Conservation (phyloP, 2,113 vertebrate genomes). For the Bubo scandiacus region DNA sequence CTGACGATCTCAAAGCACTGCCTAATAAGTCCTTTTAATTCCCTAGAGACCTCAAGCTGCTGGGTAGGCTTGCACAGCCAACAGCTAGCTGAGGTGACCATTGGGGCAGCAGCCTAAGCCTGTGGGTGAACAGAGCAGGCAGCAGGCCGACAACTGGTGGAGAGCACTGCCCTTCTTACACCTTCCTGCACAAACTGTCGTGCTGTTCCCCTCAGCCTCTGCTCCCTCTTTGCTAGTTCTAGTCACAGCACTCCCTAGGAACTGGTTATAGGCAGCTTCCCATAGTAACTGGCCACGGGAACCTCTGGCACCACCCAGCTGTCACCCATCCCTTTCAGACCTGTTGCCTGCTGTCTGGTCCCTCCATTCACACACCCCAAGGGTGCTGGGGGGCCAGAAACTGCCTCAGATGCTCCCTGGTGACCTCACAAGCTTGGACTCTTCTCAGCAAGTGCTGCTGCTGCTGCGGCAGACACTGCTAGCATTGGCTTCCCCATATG, state of each 20-base stretch:
- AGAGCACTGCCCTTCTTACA: neutral
- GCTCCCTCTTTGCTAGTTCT: neutral
- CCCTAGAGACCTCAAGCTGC: neutral
- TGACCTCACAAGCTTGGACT: neutral
- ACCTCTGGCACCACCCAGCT: rapidly evolving
- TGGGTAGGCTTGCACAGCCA: neutral
- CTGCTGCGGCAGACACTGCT: neutral
- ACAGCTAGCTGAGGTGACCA: neutral
- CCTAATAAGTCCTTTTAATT: neutral
- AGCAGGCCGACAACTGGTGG: neutral
- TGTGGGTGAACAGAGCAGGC: neutral
- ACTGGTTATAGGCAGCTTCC: neutral
- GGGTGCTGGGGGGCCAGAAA: neutral
- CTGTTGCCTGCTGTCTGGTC: neutral
- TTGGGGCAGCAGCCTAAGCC: neutral
- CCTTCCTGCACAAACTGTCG: neutral
- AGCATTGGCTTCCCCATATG: rapidly evolving
- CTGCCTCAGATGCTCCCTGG: neutral
- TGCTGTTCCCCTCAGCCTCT: neutral
- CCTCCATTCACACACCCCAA: neutral
- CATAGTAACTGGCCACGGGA: neutral
- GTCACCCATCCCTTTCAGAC: neutral
- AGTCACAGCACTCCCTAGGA: neutral
- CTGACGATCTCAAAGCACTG: neutral
- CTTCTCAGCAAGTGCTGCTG: neutral